A percentile compares a stretch with the other conserved stretches of the same genome.
These are phyloP conservation scores for Sprattus sprattus DNA, from an alignment of 2,113 vertebrate genomes.

Conservation along the genomic window DNA sequence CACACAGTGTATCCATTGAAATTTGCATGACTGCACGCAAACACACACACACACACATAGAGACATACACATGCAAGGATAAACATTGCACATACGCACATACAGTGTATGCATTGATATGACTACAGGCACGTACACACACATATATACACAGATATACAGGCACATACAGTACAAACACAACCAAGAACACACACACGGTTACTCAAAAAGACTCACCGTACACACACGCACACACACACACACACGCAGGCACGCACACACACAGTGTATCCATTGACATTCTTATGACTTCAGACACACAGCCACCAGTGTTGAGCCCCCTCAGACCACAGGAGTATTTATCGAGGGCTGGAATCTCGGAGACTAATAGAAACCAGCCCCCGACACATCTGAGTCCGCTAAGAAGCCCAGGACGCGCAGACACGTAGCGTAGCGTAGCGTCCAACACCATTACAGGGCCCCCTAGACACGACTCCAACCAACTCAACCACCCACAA, in stretches of 20 bases:
- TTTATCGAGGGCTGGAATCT: conserved; percentile 68
- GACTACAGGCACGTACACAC: neutral
- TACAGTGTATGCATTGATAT: conserved; percentile 18
- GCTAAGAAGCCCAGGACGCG: conserved; percentile 51
- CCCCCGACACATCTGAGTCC: conserved; percentile 66
- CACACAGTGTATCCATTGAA: neutral
- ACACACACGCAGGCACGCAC: conserved; percentile 14
- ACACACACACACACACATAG: neutral
- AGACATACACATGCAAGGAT: neutral
- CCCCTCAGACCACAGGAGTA: conserved; percentile 64
- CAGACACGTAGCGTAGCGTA: conserved; percentile 54
- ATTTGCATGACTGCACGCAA: neutral
- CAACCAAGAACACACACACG: neutral
- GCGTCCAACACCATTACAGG: neutral
- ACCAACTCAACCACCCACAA: neutral
- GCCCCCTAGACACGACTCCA: neutral
- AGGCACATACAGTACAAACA: neutral
- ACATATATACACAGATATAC: neutral
- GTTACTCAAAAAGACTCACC: conserved; percentile 1
- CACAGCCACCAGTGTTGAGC: conserved; percentile 40
- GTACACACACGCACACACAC: conserved; percentile 7
- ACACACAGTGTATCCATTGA: conserved; percentile 16
- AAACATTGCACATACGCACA: neutral
- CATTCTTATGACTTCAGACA: conserved; percentile 15
- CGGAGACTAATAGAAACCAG: conserved; percentile 74